phyloP scores from a whole-genome alignment of 2,888 invertebrate species.

The Dasysyrphus tricinctus region DNA sequence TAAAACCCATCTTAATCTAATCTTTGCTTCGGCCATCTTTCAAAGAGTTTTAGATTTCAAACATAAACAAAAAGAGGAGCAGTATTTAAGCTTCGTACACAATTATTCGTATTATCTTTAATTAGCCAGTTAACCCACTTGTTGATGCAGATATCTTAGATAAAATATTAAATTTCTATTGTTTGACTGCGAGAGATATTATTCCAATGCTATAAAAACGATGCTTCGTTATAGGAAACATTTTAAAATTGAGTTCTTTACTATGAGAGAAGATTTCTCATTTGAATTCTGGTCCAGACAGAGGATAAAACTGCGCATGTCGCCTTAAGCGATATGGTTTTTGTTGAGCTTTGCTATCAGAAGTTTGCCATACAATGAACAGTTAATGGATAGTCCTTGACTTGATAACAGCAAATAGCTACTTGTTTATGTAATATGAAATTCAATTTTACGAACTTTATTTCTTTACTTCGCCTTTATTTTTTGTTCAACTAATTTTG shows the following conservation, averaged over 20 bases:
- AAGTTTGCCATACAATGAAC: conserved; percentile 13
- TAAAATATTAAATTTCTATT: not conserved
- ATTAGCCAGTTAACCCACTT: not conserved
- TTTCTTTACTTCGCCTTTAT: not conserved
- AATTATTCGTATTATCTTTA: too few species aligned
- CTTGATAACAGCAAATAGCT: conserved; percentile 2
- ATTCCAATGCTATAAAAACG: conserved; percentile 41
- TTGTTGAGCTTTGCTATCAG: conserved; percentile 42
- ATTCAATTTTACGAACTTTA: not conserved
- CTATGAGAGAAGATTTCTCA: too few species aligned
- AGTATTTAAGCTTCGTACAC: too few species aligned
- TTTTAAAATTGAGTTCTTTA: too few species aligned
- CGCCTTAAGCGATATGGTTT: not conserved
- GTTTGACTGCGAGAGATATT: not conserved
- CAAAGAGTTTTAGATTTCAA: too few species aligned
- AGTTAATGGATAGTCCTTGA: conserved; percentile 28
- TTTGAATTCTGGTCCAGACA: not conserved
- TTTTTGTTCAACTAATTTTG: not conserved
- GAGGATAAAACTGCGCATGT: conserved; percentile 40
- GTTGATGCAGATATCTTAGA: not conserved
- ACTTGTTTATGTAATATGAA: not conserved
- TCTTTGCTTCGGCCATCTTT: too few species aligned
- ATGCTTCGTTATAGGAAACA: not conserved
- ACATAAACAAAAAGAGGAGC: too few species aligned
- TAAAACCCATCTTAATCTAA: too few species aligned